A percentile compares a stretch with the other conserved stretches of the same genome.
These are phyloP conservation scores for Calephelis perditalis DNA, from an alignment of 2,888 invertebrate species.

Conservation along the genomic window DNA sequence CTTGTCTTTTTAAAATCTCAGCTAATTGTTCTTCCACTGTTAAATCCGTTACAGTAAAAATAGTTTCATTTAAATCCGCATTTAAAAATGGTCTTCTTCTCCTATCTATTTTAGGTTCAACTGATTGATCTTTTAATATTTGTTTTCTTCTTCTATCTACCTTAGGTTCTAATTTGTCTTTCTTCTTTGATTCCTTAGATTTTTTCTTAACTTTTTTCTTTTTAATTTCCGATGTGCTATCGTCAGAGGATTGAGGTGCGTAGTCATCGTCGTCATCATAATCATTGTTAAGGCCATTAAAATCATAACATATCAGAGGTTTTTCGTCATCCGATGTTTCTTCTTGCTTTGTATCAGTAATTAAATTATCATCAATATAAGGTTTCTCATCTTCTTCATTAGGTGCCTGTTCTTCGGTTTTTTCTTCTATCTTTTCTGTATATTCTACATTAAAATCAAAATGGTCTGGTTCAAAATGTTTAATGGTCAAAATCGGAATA, in stretches of 20 bases:
- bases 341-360: background rate
- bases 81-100: constrained; percentile 58
- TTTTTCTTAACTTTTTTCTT: constrained; percentile 35
- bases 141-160: constrained; percentile 57
- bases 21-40: constrained; percentile 57
- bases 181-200: constrained; percentile 27
- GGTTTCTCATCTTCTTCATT: constrained; percentile 16
- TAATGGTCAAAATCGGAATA: constrained; percentile 32
- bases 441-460: constrained; percentile 35
- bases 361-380: too few species aligned
- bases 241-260: constrained; percentile 41
- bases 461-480: constrained; percentile 34
- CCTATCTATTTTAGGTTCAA: constrained; percentile 52
- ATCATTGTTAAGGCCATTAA: constrained; percentile 28
- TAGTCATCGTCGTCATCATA: constrained; percentile 22
- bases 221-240: constrained; percentile 46
- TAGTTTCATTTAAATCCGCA: constrained; percentile 55
- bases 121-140: constrained; percentile 43
- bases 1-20: constrained; percentile 57
- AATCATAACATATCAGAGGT: constrained; percentile 10
- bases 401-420: constrained; percentile 29
- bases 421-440: constrained; percentile 24
- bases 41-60: constrained; percentile 56
- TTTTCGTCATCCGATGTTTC: constrained; percentile 10
- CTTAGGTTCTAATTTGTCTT: constrained; percentile 41